These are phyloP conservation scores for Phymatocera aterrima DNA, from an alignment of 2,888 invertebrate genomes.

Conservation along the genomic window DNA sequence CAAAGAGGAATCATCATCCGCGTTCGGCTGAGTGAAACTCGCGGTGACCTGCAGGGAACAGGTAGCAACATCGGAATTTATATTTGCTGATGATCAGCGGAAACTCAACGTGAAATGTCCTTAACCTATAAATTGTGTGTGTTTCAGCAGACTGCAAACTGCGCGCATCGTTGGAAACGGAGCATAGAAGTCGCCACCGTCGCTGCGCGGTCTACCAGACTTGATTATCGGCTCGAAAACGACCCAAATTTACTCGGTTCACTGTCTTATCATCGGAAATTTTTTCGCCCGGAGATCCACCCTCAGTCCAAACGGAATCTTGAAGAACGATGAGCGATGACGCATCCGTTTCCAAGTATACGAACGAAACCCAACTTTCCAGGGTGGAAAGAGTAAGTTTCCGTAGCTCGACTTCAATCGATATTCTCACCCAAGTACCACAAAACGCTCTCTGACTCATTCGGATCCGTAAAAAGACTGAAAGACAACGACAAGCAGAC, in stretches of 20 bases:
- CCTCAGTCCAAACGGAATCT: background rate
- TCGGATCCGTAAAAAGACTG: too few relatives aligned
- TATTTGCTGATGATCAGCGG: background rate
- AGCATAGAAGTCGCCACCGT: slow-evolving; percentile 36
- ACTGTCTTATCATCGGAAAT: background rate
- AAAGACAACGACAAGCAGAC: too few relatives aligned
- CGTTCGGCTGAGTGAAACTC: too few relatives aligned
- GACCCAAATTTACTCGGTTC: background rate
- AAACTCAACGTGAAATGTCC: background rate
- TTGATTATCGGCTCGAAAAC: slow-evolving; percentile 10
- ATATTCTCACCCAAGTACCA: background rate
- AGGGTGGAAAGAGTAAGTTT: slow-evolving; percentile 18
- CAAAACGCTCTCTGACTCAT: too few relatives aligned
- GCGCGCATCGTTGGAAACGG: background rate
- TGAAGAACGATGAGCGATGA: slow-evolving; percentile 24
- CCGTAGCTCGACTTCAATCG: background rate
- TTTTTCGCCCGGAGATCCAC: background rate
- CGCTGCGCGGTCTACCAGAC: background rate
- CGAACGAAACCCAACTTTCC: background rate
- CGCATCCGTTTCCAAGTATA: background rate
- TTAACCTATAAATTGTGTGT: slow-evolving; percentile 30
- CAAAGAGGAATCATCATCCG: too few relatives aligned
- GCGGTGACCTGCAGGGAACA: too few relatives aligned
- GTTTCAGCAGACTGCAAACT: slow-evolving; percentile 6
- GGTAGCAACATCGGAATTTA: too few relatives aligned